These are phyloP conservation scores for Tigriopus californicus DNA, from an alignment of 2,888 invertebrate species.

Conservation along the genomic window DNA sequence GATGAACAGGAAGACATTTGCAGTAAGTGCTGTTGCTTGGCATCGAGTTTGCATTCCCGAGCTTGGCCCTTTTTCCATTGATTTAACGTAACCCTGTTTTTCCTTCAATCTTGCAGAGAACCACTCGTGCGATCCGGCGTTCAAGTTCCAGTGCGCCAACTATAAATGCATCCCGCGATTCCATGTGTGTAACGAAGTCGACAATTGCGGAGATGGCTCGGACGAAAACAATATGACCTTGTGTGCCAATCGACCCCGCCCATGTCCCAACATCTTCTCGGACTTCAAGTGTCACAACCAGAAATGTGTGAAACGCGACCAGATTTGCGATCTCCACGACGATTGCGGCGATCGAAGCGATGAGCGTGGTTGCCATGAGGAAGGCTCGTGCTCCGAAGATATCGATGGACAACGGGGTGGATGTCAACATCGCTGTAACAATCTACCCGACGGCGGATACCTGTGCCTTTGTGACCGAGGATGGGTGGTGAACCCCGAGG, in stretches of 20 bases:
- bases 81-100: too few relatives aligned
- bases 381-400: constrained; percentile 7
- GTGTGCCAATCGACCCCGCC: constrained; percentile 51
- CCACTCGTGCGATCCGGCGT: constrained; percentile 53
- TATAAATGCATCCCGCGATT: constrained; percentile 53
- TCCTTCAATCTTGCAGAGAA: constrained; percentile 34
- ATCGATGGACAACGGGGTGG: constrained; percentile 40
- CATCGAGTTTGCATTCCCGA: neutral
- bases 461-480: constrained; percentile 76
- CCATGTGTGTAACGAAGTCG: constrained; percentile 58
- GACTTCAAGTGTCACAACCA: constrained; percentile 78
- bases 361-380: constrained; percentile 63
- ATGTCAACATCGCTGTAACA: constrained; percentile 77
- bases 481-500: constrained; percentile 56
- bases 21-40: constrained; percentile 29
- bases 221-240: constrained; percentile 89
- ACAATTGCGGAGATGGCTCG: constrained; percentile 83
- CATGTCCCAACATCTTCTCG: constrained; percentile 27
- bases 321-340: constrained; percentile 69
- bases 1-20: constrained; percentile 66
- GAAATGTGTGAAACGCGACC: constrained; percentile 54
- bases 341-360: constrained; percentile 81
- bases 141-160: constrained; percentile 74
- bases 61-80: neutral
- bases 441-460: constrained; percentile 61